phyloP scores from a whole-genome alignment of 2,113 vertebrate species.

The Campylorhamphus procurvoides region DNA sequence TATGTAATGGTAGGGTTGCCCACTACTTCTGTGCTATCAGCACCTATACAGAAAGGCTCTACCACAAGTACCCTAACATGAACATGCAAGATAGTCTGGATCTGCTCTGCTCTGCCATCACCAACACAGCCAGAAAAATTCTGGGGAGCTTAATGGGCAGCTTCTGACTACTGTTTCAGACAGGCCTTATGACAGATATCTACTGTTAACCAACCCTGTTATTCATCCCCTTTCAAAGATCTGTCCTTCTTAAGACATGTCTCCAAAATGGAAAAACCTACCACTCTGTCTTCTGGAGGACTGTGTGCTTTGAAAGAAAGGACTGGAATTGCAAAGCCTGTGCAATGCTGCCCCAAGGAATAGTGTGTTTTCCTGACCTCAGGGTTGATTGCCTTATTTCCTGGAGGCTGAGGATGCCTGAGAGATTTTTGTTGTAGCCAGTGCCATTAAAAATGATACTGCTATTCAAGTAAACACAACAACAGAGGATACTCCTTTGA shows the following conservation, averaged over 20 bases:
- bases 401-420: neutral
- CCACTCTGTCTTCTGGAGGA: neutral
- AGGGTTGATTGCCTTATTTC: neutral
- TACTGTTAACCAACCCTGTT: neutral
- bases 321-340: neutral
- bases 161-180: neutral
- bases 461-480: neutral
- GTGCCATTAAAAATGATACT: neutral
- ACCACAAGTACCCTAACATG: rapidly evolving
- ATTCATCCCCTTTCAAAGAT: neutral
- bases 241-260: neutral
- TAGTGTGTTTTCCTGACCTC: neutral
- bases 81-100: neutral
- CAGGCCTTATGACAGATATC: neutral
- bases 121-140: neutral
- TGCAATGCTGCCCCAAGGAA: neutral
- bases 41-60: neutral
- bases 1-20: neutral
- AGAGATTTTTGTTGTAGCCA: neutral
- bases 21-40: neutral
- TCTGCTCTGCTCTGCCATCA: neutral
- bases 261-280: neutral
- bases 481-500: neutral
- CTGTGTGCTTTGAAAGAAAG: neutral
- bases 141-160: neutral